phyloP scores from a whole-genome alignment of 2,113 vertebrate genomes.

The Sisor rabdophorus region DNA sequence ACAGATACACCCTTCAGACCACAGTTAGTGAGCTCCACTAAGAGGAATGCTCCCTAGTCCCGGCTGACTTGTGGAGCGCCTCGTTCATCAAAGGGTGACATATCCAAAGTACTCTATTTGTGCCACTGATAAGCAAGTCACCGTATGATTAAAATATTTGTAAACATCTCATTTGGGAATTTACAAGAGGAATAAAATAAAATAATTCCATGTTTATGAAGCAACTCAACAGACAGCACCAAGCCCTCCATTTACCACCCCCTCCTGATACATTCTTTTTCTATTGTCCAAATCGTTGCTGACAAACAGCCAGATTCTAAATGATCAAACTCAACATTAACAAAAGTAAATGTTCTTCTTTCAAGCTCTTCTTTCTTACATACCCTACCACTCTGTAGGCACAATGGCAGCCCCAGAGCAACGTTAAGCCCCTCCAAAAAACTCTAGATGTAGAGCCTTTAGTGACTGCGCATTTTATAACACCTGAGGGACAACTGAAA shows the following conservation, averaged over 20 bases:
- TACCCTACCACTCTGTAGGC: background rate
- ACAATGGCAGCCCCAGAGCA: constrained; percentile 2
- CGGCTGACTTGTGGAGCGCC: background rate
- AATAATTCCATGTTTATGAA: constrained; percentile 31
- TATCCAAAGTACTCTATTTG: constrained; percentile 35
- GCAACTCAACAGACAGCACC: constrained; percentile 2
- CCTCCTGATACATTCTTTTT: constrained; percentile 24
- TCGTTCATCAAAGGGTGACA: constrained; percentile 42
- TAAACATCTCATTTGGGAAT: constrained; percentile 37
- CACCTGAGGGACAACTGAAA: background rate
- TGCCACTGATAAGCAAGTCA: constrained; percentile 32
- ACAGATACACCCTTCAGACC: constrained; percentile 40
- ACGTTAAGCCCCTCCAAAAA: background rate
- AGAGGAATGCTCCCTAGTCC: constrained; percentile 36
- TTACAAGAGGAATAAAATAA: constrained; percentile 26
- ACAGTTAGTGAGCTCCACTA: constrained; percentile 39
- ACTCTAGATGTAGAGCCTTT: background rate
- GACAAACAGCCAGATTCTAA: constrained; percentile 4
- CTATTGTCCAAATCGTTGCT: constrained; percentile 5
- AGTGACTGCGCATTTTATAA: background rate
- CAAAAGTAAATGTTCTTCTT: background rate
- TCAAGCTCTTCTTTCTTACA: background rate
- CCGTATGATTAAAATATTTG: constrained; percentile 39
- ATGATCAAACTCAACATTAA: background rate
- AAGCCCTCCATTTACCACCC: background rate